Evolutionary conservation across 2,797 vertebrate genomes (phyloP).

Genomic region (Melopsittacus undulatus): DNA sequence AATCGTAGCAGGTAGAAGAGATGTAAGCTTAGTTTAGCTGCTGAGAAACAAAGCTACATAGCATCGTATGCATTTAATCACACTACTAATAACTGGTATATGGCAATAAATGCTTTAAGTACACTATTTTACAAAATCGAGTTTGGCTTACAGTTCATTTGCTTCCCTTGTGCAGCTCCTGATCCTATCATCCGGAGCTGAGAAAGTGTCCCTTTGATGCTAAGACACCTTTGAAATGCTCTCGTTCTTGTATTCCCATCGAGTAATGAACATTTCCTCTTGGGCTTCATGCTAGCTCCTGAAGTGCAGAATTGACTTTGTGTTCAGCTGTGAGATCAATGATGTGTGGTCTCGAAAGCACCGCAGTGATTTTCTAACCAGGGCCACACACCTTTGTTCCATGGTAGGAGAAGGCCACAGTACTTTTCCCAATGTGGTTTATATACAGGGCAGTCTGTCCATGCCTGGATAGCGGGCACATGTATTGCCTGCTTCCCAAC

Average conservation of each 20-base stretch:
- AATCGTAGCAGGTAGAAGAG: conserved; percentile 57
- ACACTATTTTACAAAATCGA: conserved; percentile 68
- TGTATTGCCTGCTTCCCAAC: accelerated
- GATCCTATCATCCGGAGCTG: not conserved
- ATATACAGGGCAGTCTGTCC: not conserved
- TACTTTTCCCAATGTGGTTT: not conserved
- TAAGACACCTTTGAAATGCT: not conserved
- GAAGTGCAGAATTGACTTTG: not conserved
- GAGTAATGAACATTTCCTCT: not conserved
- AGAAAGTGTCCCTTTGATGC: conserved; percentile 3
- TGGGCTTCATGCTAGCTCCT: conserved; percentile 8
- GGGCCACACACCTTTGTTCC: not conserved
- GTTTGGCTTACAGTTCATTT: conserved; percentile 55
- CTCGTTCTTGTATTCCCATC: not conserved
- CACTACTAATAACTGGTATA: conserved; percentile 60
- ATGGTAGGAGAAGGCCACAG: accelerated
- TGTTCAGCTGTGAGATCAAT: not conserved
- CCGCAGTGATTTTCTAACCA: not conserved
- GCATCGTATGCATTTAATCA: conserved; percentile 54
- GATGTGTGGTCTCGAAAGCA: not conserved
- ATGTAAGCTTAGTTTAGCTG: conserved; percentile 49
- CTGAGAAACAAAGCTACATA: conserved; percentile 60
- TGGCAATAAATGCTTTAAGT: conserved; percentile 68
- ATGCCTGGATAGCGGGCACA: accelerated
- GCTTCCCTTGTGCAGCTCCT: conserved; percentile 52